Evolutionary conservation across 2,113 vertebrate species (phyloP), one percentile per base, ranked within the genome.

Genomic region (Pluvialis apricaria): DNA sequence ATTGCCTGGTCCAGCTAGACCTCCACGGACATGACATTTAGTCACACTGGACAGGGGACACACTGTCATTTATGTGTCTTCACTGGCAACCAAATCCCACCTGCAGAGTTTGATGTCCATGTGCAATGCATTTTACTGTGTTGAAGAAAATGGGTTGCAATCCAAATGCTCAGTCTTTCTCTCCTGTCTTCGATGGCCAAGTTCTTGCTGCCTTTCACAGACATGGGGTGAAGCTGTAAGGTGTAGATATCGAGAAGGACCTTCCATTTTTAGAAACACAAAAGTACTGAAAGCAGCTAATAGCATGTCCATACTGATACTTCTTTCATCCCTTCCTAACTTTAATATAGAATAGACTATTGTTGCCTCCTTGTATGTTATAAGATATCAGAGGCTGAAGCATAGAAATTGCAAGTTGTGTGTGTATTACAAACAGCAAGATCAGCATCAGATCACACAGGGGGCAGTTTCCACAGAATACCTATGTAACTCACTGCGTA

Each of bases 51-150:
- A 8, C 26, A 62, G 31, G 31, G 19, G 49, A n/a, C 20, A 47
- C 13, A 31, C 24, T 1, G 1, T n/a, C 71, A 11, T 32, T 68
- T 52, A 52, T 0, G 1, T n/a, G 11, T 52, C 84, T 57, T 62
- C 76, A n/a, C 16, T 4, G 22, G 60, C 34, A 69, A 34, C 34
- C 28, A 45, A 21, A 58, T 64, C 42, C 26, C 44, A 69, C 55
- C 8, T 9, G 15, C 44, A 69, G 49, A 49, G 31, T 86, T 69
- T 1, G 0, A 24, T 52, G n/a, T n/a, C 38, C 25, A 8, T 15
- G 25, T 21, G 44, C 72, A 81, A 73, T 26, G 5, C 15, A 15
- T 95, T 94, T 89, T 60, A 10, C 32, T 79, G 34, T 64, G 34
- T 20, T 55, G 70, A 49, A 77, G 21, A 44, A 62, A 83, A 40